Evolutionary conservation across 2,113 vertebrate genomes (phyloP), one percentile per base, ranked within the genome.

Genomic region (Callopanchax toddi): DNA sequence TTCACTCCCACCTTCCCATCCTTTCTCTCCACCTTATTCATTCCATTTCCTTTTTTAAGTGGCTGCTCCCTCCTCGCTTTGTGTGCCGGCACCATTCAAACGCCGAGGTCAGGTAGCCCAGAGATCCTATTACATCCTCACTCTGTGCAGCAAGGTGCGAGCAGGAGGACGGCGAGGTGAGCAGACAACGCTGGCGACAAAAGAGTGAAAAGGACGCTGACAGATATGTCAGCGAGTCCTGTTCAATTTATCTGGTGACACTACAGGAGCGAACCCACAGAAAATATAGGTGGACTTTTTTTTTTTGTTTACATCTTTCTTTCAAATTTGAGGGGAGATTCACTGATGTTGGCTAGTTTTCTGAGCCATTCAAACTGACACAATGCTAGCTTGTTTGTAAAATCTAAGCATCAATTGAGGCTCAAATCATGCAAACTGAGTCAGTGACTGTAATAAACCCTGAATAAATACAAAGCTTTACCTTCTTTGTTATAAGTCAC

Each of bases 1-100:
- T 40, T 32, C 34, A 22, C 70, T 58, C 68, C 45, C 72, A 56
- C 74, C 43, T 59, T 77, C 60, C 71, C 25, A 26, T 67, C 78
- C 76, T 59, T 9, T 84, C 64, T 66, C 71, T 71, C 66, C 70
- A 69, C 67, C 76, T 78, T 49, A 66, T 60, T 81, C 69, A 67
- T 81, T 84, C 65, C 76, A 82, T 89, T 86, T 88, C 78, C 29
- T 70, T 78, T 81, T 86, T 83, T 84, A 89, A 89, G 81, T 82
- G 78, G 76, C 51, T 16, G 55, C 76, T 67, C 74, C 71, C 68
- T 54, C 21, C 57, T 70, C 39, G 63, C 82, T 88, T 84, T 89
- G 79, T 86, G 71, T 55, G 69, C 52, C 52, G 32, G 69, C 64
- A 75, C 71, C 81, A 76, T 86, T 81, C 74, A 83, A 77, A 81